These are phyloP conservation scores for Eurytoma adleriae DNA, from an alignment of 2,888 invertebrate species.

Conservation along the genomic window DNA sequence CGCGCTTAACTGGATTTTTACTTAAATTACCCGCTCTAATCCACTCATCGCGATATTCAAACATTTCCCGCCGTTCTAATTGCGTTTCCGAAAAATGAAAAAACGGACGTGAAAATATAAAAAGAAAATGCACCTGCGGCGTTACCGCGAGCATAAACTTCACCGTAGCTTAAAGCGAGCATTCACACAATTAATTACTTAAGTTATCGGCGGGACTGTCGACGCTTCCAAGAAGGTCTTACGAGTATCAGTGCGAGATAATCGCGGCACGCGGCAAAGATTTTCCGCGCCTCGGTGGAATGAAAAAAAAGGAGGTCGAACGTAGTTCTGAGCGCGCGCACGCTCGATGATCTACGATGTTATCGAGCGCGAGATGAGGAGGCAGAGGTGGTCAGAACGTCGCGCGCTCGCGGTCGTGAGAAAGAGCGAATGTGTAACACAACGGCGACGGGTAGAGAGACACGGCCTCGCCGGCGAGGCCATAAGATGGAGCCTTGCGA, in stretches of 20 bases:
- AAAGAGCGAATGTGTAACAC: conserved; percentile 43
- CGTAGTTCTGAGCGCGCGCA: conserved; percentile 32
- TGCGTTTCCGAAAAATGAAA: not conserved
- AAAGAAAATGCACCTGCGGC: not conserved
- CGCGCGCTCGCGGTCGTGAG: conserved; percentile 30
- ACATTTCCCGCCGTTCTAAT: too few relatives aligned
- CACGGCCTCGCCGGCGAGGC: not conserved
- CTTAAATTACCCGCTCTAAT: too few relatives aligned
- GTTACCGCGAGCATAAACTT: too few relatives aligned
- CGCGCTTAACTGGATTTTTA: not conserved
- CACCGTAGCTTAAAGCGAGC: too few relatives aligned
- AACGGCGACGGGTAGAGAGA: not conserved
- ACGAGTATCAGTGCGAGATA: not conserved
- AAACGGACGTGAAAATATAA: not conserved
- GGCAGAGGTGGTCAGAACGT: conserved; percentile 30
- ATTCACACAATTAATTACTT: too few relatives aligned
- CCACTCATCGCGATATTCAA: too few relatives aligned
- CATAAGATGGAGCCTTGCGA: conserved; percentile 11
- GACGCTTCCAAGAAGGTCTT: too few relatives aligned
- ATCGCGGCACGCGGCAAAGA: not conserved
- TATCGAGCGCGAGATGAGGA: conserved; percentile 27
- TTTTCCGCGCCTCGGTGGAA: conserved; percentile 1
- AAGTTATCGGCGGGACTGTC: too few relatives aligned
- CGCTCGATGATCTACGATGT: conserved; percentile 6
- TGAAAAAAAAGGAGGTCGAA: conserved; percentile 34